phyloP scores from a whole-genome alignment of 2,797 vertebrate species.

The Pangasius mekongensis region DNA sequence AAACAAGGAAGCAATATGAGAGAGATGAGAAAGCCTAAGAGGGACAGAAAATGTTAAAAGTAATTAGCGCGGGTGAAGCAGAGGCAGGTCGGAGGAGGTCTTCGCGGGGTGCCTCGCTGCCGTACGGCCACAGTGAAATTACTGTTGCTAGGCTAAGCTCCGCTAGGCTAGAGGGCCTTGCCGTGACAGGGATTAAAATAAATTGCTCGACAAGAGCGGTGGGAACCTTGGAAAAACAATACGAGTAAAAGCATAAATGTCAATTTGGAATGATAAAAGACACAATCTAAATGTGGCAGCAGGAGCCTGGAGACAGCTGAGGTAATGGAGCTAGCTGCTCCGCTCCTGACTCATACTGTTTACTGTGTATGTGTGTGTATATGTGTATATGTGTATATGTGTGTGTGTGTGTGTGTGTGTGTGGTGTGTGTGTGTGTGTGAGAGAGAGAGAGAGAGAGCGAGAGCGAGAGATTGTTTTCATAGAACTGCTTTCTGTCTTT shows the following conservation, averaged over 20 bases:
- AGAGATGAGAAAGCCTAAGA: constrained; percentile 1
- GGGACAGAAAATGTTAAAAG: constrained; percentile 35
- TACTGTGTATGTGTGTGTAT: constrained; percentile 35
- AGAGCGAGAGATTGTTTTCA: background rate
- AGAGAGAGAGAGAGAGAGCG: too few relatives aligned
- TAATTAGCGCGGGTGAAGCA: constrained; percentile 35
- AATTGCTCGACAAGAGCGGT: constrained; percentile 82
- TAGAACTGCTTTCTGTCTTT: constrained; percentile 46
- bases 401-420: background rate
- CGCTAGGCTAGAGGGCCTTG: constrained; percentile 73
- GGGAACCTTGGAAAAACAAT: constrained; percentile 85
- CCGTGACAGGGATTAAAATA: constrained; percentile 86
- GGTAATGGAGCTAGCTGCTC: constrained; percentile 78
- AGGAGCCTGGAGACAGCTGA: constrained; percentile 84
- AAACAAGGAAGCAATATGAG: background rate
- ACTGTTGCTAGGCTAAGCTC: constrained; percentile 77
- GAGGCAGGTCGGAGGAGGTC: constrained; percentile 31
- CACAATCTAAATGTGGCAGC: constrained; percentile 88
- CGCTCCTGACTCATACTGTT: constrained; percentile 59
- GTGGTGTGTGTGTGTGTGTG: background rate
- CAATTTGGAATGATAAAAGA: constrained; percentile 91
- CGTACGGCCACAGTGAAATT: constrained; percentile 63
- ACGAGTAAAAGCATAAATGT: constrained; percentile 90
- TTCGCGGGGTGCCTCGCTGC: constrained; percentile 42
- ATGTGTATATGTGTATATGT: background rate